Evolutionary conservation across 2,888 invertebrate species (phyloP).

Genomic region (Sesia apiformis): DNA sequence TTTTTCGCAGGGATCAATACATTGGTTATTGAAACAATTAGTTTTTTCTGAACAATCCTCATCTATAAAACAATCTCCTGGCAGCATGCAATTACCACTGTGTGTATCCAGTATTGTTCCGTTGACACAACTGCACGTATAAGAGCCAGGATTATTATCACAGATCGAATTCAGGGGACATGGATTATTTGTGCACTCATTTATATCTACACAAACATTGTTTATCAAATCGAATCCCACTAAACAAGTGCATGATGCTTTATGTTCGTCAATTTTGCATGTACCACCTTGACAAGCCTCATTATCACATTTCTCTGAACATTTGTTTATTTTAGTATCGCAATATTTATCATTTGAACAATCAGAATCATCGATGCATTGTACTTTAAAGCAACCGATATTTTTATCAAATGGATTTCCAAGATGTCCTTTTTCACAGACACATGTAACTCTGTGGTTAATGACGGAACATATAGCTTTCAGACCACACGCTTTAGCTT

Average conservation of each 20-base stretch:
- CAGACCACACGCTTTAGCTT: slow-evolving; percentile 80
- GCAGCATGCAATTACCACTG: slow-evolving; percentile 83
- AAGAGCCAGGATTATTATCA: slow-evolving; percentile 85
- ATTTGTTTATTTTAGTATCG: slow-evolving; percentile 83
- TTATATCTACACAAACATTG: slow-evolving; percentile 83
- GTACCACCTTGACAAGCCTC: slow-evolving; percentile 86
- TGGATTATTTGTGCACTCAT: slow-evolving; percentile 86
- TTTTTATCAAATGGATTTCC: slow-evolving; percentile 85
- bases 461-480: slow-evolving; percentile 84
- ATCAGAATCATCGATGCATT: slow-evolving; percentile 85
- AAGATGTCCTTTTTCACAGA: slow-evolving; percentile 86
- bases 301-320: slow-evolving; percentile 88
- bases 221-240: slow-evolving; percentile 80
- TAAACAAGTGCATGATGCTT: slow-evolving; percentile 82
- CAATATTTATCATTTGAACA: slow-evolving; percentile 85
- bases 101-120: slow-evolving; percentile 86
- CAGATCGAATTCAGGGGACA: slow-evolving; percentile 87
- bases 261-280: slow-evolving; percentile 83
- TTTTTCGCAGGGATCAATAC: slow-evolving; percentile 84
- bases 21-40: slow-evolving; percentile 82
- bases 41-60: slow-evolving; percentile 86
- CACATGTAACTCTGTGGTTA: slow-evolving; percentile 82
- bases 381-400: slow-evolving; percentile 91
- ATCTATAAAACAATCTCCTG: slow-evolving; percentile 87
- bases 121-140: slow-evolving; percentile 83